Percentiles rank a stretch among this genome's conserved stretches.
These are phyloP conservation scores for Agonopterix alstromeriana DNA, from an alignment of 2,888 invertebrate genomes.

Conservation along the genomic window DNA sequence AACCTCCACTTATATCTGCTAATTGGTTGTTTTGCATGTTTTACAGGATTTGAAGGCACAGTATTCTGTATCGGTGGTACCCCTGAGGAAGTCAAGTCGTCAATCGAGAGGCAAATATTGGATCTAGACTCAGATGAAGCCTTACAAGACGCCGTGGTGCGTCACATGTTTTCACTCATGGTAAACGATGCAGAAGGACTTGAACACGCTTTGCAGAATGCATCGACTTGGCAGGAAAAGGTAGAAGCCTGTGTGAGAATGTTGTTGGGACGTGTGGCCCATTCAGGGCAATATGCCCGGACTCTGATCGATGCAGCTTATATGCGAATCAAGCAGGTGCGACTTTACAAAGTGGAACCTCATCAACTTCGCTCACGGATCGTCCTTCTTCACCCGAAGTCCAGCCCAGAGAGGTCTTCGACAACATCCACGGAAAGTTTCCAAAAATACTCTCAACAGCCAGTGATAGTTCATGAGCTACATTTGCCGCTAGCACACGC, in stretches of 20 bases:
- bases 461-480: slow-evolving; percentile 26
- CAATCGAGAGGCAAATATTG: slow-evolving; percentile 26
- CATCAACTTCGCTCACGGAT: slow-evolving; percentile 26
- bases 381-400: slow-evolving; percentile 22
- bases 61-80: slow-evolving; percentile 42
- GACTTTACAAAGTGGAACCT: slow-evolving; percentile 13
- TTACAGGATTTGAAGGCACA: slow-evolving; percentile 39
- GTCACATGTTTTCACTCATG: slow-evolving; percentile 41
- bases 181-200: slow-evolving; percentile 12
- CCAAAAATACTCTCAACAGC: slow-evolving; percentile 24
- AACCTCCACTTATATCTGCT: no score
- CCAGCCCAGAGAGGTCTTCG: neutral
- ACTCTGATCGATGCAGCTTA: slow-evolving; percentile 32
- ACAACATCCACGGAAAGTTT: neutral
- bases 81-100: slow-evolving; percentile 29
- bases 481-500: slow-evolving; percentile 23
- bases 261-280: slow-evolving; percentile 33
- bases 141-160: slow-evolving; percentile 33
- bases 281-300: slow-evolving; percentile 42
- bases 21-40: neutral
- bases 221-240: slow-evolving; percentile 24
- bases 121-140: slow-evolving; percentile 23
- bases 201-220: slow-evolving; percentile 12
- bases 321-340: slow-evolving; percentile 20
- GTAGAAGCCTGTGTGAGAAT: slow-evolving; percentile 27